Conservation (phyloP, 2,888 invertebrate genomes). For the Himalopsyche tibetana region DNA sequence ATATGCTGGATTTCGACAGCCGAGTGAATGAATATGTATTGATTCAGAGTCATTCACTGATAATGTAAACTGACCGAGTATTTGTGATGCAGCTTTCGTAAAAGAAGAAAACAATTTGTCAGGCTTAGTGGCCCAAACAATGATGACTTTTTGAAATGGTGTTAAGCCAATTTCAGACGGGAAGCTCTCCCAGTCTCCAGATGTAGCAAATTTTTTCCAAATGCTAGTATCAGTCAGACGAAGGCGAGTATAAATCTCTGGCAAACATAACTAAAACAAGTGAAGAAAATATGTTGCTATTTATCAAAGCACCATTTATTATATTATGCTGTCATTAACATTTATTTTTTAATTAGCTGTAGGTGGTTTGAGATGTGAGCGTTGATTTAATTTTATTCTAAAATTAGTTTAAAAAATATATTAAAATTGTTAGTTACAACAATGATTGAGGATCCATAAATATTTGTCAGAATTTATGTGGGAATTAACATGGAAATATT, state of each 20-base stretch:
- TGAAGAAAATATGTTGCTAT: no score
- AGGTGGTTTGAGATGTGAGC: not conserved
- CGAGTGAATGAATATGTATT: no score
- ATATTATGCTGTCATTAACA: no score
- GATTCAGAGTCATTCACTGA: not conserved
- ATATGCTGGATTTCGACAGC: not conserved
- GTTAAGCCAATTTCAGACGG: slow-evolving; percentile 78
- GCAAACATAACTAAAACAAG: slow-evolving; percentile 74
- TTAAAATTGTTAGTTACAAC: no score
- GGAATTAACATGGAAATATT: no score
- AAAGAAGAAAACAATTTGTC: slow-evolving; percentile 89
- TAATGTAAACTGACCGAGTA: slow-evolving; percentile 76
- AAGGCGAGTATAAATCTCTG: slow-evolving; percentile 79
- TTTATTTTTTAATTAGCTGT: no score
- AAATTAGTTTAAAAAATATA: no score
- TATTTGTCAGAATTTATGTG: no score
- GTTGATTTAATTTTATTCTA: not conserved
- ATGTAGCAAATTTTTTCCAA: slow-evolving; percentile 84
- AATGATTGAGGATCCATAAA: no score
- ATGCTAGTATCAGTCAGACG: slow-evolving; percentile 79
- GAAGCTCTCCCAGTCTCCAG: slow-evolving; percentile 80
- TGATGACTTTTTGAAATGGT: slow-evolving; percentile 88
- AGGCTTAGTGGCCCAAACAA: slow-evolving; percentile 88
- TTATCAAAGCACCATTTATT: no score
- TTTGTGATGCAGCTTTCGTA: slow-evolving; percentile 81